phyloP scores from a whole-genome alignment of 2,888 invertebrate genomes.

The Nematopogon swammerdamellus region DNA sequence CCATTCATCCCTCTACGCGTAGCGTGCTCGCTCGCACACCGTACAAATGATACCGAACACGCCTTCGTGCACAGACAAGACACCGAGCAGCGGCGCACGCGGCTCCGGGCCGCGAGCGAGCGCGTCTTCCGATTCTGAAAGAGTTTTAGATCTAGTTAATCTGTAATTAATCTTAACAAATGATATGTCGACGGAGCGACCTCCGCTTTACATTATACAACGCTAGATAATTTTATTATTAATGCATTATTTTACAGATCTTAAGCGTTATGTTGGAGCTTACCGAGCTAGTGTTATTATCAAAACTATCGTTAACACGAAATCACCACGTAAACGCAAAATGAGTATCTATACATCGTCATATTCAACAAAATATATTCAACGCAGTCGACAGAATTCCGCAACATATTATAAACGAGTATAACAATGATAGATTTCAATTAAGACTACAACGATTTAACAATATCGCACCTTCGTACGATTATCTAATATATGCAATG shows the following conservation, averaged over 20 bases:
- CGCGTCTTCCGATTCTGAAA: no score
- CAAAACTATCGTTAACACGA: neutral
- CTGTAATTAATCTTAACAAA: conserved; percentile 29
- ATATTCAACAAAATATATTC: neutral
- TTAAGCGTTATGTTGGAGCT: neutral
- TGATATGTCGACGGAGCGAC: conserved; percentile 53
- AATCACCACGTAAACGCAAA: neutral
- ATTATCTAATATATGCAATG: neutral
- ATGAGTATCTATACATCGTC: neutral
- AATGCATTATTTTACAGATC: neutral
- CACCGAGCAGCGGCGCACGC: no score
- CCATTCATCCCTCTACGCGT: no score
- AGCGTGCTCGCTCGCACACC: no score
- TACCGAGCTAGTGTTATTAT: neutral
- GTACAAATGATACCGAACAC: no score
- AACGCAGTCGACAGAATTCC: neutral
- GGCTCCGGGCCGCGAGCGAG: no score
- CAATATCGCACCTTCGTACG: neutral
- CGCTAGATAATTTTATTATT: neutral
- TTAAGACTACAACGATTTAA: neutral
- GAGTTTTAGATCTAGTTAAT: no score
- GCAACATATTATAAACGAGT: neutral
- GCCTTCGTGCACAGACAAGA: no score
- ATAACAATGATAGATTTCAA: neutral
- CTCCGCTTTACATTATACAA: conserved; percentile 26